A percentile compares a stretch with the other conserved stretches of the same genome.
Conservation (phyloP, 2,797 vertebrate genomes). For the Intellagama lesueurii region DNA sequence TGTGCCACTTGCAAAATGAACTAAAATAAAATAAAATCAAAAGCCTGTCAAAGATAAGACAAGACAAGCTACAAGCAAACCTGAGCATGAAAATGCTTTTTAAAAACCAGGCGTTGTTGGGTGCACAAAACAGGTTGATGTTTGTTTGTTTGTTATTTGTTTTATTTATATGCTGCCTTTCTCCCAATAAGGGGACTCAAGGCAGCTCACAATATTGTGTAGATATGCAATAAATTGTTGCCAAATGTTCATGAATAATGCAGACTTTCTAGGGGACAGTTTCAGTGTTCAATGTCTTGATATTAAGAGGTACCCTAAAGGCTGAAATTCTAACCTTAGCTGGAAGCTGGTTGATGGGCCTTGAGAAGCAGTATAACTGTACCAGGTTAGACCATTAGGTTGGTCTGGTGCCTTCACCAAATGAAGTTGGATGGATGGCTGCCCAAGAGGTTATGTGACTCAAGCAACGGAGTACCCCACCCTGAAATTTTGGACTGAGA, state of each 20-base stretch:
- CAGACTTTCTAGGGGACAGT: neutral
- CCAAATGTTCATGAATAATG: neutral
- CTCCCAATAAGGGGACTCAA: too few relatives aligned
- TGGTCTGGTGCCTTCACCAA: neutral
- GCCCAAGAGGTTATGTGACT: neutral
- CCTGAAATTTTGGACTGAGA: too few relatives aligned
- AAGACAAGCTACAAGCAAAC: neutral
- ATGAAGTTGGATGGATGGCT: neutral
- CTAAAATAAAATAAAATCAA: conserved; percentile 8
- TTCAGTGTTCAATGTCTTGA: neutral
- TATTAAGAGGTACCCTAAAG: neutral
- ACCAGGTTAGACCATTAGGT: neutral
- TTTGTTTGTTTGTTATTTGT: too few relatives aligned
- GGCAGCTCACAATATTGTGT: too few relatives aligned
- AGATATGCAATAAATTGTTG: too few relatives aligned
- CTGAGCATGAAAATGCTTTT: neutral
- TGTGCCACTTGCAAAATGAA: conserved; percentile 30
- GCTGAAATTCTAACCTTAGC: neutral
- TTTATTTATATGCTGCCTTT: too few relatives aligned
- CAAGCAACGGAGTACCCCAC: too few relatives aligned
- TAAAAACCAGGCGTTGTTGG: neutral
- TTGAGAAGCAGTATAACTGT: neutral
- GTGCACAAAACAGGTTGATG: neutral
- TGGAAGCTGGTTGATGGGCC: neutral
- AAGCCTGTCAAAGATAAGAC: neutral